Conservation (phyloP, 2,888 invertebrate species). For the Ochlodes sylvanus region DNA sequence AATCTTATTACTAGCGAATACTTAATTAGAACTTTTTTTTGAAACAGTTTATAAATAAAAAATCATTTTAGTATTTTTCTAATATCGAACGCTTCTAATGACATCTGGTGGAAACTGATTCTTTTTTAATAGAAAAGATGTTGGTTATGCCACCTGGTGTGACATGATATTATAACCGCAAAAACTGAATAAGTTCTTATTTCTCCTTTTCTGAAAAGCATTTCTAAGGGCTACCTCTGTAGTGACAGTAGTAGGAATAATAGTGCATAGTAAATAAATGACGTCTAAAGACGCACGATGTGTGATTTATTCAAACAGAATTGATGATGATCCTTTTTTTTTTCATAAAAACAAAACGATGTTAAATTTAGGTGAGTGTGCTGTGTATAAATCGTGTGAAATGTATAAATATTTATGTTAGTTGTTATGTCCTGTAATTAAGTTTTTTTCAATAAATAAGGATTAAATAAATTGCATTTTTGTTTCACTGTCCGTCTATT, state of each 20-base stretch:
- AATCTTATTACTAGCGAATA: neutral
- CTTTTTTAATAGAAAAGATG: slow-evolving; percentile 3
- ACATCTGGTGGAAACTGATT: slow-evolving; percentile 3
- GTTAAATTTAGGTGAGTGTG: slow-evolving; percentile 27
- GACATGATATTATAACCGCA: too few relatives aligned
- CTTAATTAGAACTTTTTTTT: too few relatives aligned
- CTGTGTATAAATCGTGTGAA: slow-evolving; percentile 54
- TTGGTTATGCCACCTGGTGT: neutral
- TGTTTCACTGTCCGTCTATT: neutral
- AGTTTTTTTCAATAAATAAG: slow-evolving; percentile 39
- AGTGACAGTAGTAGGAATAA: too few relatives aligned
- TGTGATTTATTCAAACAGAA: neutral
- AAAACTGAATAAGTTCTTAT: neutral
- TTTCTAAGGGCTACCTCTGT: neutral
- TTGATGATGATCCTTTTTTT: neutral
- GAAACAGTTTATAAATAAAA: too few relatives aligned
- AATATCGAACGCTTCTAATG: too few relatives aligned
- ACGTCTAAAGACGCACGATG: neutral
- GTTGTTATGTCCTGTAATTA: slow-evolving; percentile 35
- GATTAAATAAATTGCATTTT: slow-evolving; percentile 22
- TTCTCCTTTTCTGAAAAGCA: slow-evolving; percentile 1
- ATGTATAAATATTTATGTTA: slow-evolving; percentile 49
- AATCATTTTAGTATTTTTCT: neutral
- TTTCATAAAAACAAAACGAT: too few relatives aligned
- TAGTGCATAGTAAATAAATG: too few relatives aligned